These are phyloP conservation scores for Botia kubotai DNA, from an alignment of 2,797 vertebrate species.

Conservation along the genomic window DNA sequence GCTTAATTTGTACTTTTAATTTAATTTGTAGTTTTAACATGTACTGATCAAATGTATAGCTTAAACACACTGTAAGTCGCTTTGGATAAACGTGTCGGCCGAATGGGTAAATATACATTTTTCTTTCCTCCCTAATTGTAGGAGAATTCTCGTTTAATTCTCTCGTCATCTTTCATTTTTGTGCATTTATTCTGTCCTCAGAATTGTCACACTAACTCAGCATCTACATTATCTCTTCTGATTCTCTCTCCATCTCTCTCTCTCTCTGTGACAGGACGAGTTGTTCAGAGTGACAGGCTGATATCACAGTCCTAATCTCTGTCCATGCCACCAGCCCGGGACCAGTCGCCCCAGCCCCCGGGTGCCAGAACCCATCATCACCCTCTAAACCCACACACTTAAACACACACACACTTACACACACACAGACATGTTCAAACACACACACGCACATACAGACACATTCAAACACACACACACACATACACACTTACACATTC, in stretches of 20 bases:
- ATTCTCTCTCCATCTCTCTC: slow-evolving; percentile 69
- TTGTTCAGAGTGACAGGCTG: slow-evolving; percentile 54
- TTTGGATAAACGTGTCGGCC: too few species aligned
- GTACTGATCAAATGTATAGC: too few species aligned
- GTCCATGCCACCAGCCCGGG: slow-evolving; percentile 60
- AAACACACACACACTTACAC: slow-evolving; percentile 20
- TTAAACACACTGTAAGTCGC: too few species aligned
- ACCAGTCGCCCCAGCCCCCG: slow-evolving; percentile 49
- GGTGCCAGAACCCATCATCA: slow-evolving; percentile 57
- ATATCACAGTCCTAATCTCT: slow-evolving; percentile 61
- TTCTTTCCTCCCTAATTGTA: not conserved
- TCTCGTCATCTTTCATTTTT: slow-evolving; percentile 50
- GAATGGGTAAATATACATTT: too few species aligned
- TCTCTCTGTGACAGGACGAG: slow-evolving; percentile 61
- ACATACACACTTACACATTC: too few species aligned
- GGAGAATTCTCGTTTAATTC: not conserved
- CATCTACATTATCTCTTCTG: slow-evolving; percentile 92
- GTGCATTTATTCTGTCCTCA: slow-evolving; percentile 73
- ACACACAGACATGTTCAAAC: too few species aligned
- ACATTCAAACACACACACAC: too few species aligned
- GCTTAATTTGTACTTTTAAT: too few species aligned
- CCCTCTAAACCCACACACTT: slow-evolving; percentile 7
- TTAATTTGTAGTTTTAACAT: too few species aligned
- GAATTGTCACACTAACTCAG: slow-evolving; percentile 94
- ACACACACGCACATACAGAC: too few species aligned